Conservation (phyloP, 2,797 vertebrate genomes). For the Xiphorhynchus erythropygius region DNA sequence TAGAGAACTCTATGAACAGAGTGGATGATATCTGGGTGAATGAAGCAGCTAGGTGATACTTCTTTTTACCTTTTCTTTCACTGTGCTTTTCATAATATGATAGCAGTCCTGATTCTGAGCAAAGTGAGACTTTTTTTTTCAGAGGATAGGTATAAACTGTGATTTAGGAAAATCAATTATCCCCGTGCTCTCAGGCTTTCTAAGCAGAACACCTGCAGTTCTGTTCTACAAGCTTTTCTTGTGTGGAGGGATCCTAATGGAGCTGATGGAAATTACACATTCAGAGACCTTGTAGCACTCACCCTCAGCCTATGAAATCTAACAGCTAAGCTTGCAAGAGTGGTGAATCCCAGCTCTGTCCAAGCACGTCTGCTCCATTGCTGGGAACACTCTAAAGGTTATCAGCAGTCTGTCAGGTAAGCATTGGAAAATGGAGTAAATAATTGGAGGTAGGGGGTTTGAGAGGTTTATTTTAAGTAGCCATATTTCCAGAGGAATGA, state of each 20-base stretch:
- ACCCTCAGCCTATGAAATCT: not conserved
- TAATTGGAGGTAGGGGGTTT: not conserved
- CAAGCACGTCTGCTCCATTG: not conserved
- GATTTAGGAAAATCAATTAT: slow-evolving; percentile 1
- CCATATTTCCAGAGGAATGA: not conserved
- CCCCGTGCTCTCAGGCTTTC: not conserved
- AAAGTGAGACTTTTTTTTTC: not conserved
- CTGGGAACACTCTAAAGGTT: not conserved
- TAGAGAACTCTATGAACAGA: not conserved
- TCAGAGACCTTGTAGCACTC: not conserved
- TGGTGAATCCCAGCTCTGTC: not conserved
- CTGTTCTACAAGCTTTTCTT: not conserved
- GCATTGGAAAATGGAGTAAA: not conserved
- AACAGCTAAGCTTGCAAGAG: not conserved
- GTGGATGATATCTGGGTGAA: not conserved
- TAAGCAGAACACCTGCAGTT: not conserved
- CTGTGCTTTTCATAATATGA: not conserved
- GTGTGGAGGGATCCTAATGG: not conserved
- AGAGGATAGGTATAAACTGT: not conserved
- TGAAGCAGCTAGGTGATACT: not conserved
- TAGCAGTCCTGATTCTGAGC: not conserved
- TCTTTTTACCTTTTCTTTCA: not conserved
- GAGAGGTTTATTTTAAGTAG: not conserved
- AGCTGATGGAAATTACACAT: not conserved
- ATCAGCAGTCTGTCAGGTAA: not conserved